Base-by-base conservation (phyloP, 2,888 invertebrate species). In the Nomada ferruginata region DNA sequence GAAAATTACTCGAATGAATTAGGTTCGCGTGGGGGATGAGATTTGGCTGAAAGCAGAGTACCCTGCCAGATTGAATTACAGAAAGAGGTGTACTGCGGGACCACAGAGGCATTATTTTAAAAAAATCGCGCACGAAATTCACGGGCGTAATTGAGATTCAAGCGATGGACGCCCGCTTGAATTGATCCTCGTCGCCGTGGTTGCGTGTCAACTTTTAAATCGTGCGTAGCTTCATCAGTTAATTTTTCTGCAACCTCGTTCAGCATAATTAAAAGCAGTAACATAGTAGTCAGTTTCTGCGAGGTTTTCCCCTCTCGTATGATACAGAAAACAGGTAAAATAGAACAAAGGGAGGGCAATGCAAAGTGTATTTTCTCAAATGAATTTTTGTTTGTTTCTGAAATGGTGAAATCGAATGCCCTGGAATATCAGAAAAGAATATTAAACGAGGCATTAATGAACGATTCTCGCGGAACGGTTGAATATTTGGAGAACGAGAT, bases 71-170 rank as follows among this genome's bases (percentile, higher is more conserved):
- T 65, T n/a, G n/a, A 65, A 65, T 52, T 52, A 29, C 52, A 13
- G 18, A 64, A 26, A 50, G 26, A 18, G n/a, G 20, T n/a, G 36
- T 60, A 3, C 2, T 4, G 36, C 60, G 29, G 9, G 10, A 3
- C 47, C 15, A 1, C 42, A 23, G n/a, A 20, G 23, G 36, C 20
- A n/a, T 50, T 29, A 26, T 72, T 44, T 57, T 44, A 50, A 57
- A 36, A 15, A 20, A 29, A 44, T 15, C 42, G 20, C 42, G 5
- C 61, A 18, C 18, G 23, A 15, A 59, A 36, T 26, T 60, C 36
- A 36, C 52, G 20, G 50, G 29, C 18, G 42, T 70, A 75, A 61
- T 70, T 61, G 18, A 61, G 20, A 75, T 47, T 70, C 44, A 53
- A 70, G 2, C 60, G 52, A 15, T 50, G 23, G 18, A 59, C 57